These are phyloP conservation scores for Capreolus pygargus DNA, from an alignment of 2,113 vertebrate species.

Conservation along the genomic window DNA sequence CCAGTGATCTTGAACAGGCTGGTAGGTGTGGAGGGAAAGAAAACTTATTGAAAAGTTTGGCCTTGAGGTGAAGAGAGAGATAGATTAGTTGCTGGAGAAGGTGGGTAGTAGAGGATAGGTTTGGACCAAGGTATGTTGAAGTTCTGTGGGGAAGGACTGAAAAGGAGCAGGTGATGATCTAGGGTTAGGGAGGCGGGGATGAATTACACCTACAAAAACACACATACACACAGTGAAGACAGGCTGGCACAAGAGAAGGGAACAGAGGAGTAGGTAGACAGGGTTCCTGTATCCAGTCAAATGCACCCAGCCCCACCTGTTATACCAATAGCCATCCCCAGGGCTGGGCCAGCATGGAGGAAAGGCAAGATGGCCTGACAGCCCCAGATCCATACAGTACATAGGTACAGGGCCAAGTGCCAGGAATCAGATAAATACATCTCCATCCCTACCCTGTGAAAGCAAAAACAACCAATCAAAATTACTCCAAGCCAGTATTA, in stretches of 20 bases:
- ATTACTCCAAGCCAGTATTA: not conserved
- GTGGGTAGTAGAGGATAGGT: not conserved
- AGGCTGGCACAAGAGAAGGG: not conserved
- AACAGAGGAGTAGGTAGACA: not conserved
- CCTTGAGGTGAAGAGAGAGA: not conserved
- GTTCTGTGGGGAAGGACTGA: not conserved
- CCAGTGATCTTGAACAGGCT: not conserved
- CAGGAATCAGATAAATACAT: not conserved
- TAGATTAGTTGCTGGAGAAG: not conserved
- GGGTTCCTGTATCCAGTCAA: not conserved
- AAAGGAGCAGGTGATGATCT: not conserved
- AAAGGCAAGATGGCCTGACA: not conserved
- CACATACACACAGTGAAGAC: not conserved
- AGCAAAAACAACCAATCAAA: not conserved
- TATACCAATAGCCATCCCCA: not conserved
- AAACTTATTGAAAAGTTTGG: not conserved
- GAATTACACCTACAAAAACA: not conserved
- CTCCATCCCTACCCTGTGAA: not conserved
- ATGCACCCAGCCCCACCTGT: not conserved
- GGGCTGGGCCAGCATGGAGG: not conserved
- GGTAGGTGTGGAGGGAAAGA: not conserved
- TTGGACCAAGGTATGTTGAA: not conserved
- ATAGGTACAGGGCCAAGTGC: not conserved
- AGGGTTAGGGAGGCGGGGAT: too few species aligned
- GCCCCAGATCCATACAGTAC: not conserved